Percentiles rank a stretch among this genome's conserved stretches.
Evolutionary conservation across 2,113 vertebrate genomes (phyloP).

Genomic region (Xenus cinereus): DNA sequence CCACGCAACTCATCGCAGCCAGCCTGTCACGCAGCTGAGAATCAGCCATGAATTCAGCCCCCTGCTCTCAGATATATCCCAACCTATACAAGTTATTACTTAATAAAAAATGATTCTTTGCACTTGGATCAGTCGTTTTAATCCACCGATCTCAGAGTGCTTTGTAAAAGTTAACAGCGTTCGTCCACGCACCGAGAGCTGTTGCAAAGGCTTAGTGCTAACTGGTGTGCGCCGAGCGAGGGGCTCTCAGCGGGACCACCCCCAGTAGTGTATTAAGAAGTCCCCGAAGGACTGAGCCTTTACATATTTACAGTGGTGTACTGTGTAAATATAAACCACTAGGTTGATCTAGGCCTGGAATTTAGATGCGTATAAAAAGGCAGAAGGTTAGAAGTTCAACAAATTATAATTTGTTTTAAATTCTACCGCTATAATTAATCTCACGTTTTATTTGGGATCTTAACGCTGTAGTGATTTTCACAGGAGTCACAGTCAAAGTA

Average conservation of each 20-base stretch:
- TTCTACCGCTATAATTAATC: neutral
- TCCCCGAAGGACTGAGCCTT: neutral
- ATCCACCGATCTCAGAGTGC: neutral
- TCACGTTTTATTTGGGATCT: neutral
- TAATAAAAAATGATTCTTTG: neutral
- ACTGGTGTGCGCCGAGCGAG: neutral
- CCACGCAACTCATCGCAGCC: neutral
- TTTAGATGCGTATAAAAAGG: neutral
- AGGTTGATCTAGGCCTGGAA: neutral
- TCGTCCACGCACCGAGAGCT: neutral
- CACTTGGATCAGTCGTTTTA: neutral
- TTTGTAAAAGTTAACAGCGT: neutral
- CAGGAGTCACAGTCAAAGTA: neutral
- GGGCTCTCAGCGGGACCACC: neutral
- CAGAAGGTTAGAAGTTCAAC: neutral
- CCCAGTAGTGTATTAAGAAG: neutral
- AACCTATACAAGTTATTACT: neutral
- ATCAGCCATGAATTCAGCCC: neutral
- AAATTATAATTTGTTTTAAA: neutral
- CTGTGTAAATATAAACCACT: neutral
- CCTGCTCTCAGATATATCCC: neutral
- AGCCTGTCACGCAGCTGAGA: neutral
- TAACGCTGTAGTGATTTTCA: neutral
- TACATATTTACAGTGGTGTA: neutral
- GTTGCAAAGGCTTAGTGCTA: neutral